These are phyloP conservation scores for Labroides dimidiatus DNA, from an alignment of 2,797 vertebrate genomes.

Conservation along the genomic window DNA sequence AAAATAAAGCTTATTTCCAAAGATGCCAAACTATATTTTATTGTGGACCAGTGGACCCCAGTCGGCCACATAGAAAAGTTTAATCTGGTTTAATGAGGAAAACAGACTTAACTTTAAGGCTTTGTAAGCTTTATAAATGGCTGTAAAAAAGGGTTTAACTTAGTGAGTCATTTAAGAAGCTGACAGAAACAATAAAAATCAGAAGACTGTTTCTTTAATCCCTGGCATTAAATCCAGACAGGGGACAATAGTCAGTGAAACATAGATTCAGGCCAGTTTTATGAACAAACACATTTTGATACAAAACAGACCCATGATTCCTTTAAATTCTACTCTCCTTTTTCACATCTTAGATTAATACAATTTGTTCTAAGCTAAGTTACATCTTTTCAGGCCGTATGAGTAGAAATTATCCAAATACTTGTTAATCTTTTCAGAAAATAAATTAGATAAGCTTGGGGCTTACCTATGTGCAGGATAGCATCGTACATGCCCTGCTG, in stretches of 20 bases:
- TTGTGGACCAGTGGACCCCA: neutral
- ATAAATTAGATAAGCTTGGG: neutral
- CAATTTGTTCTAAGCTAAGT: slow-evolving; percentile 17
- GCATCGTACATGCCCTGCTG: slow-evolving; percentile 88
- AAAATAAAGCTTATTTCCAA: neutral
- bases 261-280: neutral
- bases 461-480: slow-evolving; percentile 90
- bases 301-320: neutral
- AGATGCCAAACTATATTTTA: neutral
- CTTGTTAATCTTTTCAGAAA: neutral
- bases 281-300: neutral
- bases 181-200: neutral
- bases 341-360: no score
- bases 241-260: neutral
- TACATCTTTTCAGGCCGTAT: neutral
- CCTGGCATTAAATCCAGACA: neutral
- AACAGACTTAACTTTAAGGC: neutral
- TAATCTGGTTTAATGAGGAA: neutral
- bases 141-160: slow-evolving; percentile 4
- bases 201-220: neutral
- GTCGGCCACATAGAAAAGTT: neutral
- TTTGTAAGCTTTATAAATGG: neutral
- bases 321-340: neutral
- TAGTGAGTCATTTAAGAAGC: neutral
- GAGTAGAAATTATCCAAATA: neutral